Evolutionary conservation across 2,888 invertebrate genomes (phyloP).

Genomic region (Tachystola acroxantha): DNA sequence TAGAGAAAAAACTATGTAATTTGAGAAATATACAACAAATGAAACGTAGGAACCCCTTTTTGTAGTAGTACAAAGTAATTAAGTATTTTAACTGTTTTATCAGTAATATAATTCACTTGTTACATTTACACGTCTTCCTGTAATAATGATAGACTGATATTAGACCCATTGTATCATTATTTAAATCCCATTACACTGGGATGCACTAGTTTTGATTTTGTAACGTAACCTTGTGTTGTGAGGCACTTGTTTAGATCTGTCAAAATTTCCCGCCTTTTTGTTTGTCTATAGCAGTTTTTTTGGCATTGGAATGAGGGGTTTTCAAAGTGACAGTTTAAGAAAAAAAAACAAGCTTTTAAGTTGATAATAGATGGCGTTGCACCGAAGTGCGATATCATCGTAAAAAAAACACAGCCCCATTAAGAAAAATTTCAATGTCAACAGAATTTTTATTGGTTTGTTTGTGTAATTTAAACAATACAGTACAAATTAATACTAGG

Average conservation of each 20-base stretch:
- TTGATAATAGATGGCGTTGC: too few species aligned
- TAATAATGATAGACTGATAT: conserved; percentile 60
- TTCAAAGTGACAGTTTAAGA: too few species aligned
- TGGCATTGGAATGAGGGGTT: not conserved
- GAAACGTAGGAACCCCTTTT: conserved; percentile 44
- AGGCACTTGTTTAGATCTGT: conserved; percentile 63
- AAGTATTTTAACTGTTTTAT: conserved; percentile 52
- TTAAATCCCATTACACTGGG: conserved; percentile 60
- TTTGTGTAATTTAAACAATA: too few species aligned
- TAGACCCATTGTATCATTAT: conserved; percentile 43
- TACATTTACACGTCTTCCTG: conserved; percentile 58
- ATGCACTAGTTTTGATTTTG: conserved; percentile 65
- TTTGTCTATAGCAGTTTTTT: conserved; percentile 9
- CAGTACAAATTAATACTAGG: too few species aligned
- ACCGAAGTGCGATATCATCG: too few species aligned
- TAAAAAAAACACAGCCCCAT: too few species aligned
- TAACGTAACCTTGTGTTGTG: conserved; percentile 43
- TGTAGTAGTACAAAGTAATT: conserved; percentile 68
- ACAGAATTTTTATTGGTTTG: too few species aligned
- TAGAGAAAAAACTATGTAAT: conserved; percentile 43
- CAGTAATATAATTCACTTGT: conserved; percentile 20
- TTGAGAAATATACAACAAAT: conserved; percentile 33
- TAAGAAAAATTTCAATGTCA: too few species aligned
- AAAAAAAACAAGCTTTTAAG: too few species aligned
- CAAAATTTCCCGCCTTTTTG: conserved; percentile 19